Percentiles rank a stretch among this genome's conserved stretches.
phyloP scores from a whole-genome alignment of 2,797 vertebrate species.

The Lagorchestes hirsutus region DNA sequence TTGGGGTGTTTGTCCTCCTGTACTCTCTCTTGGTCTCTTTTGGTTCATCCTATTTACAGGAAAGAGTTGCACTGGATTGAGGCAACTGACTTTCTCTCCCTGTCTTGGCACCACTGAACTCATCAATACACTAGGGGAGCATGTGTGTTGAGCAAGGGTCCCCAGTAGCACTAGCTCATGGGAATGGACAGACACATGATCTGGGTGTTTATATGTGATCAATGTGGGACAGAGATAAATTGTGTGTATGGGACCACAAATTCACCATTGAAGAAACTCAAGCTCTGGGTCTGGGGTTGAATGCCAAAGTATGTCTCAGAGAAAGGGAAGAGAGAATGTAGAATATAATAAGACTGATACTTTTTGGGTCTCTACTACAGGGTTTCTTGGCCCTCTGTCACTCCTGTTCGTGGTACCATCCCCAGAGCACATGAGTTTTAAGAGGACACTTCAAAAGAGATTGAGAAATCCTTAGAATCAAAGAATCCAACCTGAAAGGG shows the following conservation, averaged over 20 bases:
- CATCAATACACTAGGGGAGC: background rate
- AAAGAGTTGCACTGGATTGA: background rate
- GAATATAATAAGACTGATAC: background rate
- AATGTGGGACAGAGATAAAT: background rate
- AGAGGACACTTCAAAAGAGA: background rate
- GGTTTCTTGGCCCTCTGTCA: slow-evolving; percentile 90
- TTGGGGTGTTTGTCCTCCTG: background rate
- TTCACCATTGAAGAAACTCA: background rate
- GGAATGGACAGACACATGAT: background rate
- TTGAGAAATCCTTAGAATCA: background rate
- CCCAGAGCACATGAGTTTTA: slow-evolving; percentile 87
- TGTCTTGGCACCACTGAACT: background rate
- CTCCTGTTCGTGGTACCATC: slow-evolving; percentile 85
- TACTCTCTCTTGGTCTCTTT: background rate
- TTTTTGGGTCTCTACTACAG: slow-evolving; percentile 89
- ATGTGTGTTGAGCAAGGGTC: too few relatives aligned
- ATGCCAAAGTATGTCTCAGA: background rate
- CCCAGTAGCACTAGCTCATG: background rate
- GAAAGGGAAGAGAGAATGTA: background rate
- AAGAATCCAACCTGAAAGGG: background rate
- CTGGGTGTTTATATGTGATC: background rate
- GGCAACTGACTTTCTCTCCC: background rate
- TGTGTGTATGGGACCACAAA: background rate
- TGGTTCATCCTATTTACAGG: background rate
- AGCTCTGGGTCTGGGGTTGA: background rate